Base-by-base conservation (phyloP, 2,113 vertebrate genomes). In the Osmerus mordax region DNA sequence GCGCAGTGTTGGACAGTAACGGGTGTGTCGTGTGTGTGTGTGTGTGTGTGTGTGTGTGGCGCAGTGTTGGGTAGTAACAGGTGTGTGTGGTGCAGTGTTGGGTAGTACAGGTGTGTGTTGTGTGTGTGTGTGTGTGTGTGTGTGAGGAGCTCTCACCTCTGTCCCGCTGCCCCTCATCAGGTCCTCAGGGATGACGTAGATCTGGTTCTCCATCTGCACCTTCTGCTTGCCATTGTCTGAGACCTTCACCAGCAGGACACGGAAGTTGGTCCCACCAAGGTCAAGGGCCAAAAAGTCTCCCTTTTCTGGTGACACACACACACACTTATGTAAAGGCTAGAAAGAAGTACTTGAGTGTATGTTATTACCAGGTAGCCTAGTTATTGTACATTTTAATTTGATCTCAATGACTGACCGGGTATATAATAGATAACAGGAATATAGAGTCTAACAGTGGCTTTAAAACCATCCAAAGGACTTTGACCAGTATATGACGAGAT, bases 191-290 rank as follows among this genome's bases (percentile, higher is more conserved):
- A 99, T 97, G 77, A 88, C 92, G 0, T 97, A 99, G 85, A 98
- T 98, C 86, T 96, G 93, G 70, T 95, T 94, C 87, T 99, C 93
- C 94, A 99, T 99, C 77, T 97, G 95, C 0, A 99, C 97, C 41
- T 92, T 94, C 87, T 93, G 95, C 81, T 94, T 90, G 0, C 95
- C 95, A 0, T 95, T 92, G 67, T 93, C 93, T 0, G 91, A 94
- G 16, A 99, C 96, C 82, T 86, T 95, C 36, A 99, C 97, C 2
- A 95, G 71, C 64, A 99, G 92, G 53, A 99, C 95, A 0, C 97
- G 90, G 86, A 99, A 99, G 65, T 95, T 96, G 41, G 96, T 93
- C 69, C 97, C 97, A 0, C 97, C 97, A 0, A 99, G 92, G 68
- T 99, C 97, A 74, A 99, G 90, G 0, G 97, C 94, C 84, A 99